These are phyloP conservation scores for Diorhabda carinulata DNA, from an alignment of 1,140 invertebrate species.

Conservation along the genomic window DNA sequence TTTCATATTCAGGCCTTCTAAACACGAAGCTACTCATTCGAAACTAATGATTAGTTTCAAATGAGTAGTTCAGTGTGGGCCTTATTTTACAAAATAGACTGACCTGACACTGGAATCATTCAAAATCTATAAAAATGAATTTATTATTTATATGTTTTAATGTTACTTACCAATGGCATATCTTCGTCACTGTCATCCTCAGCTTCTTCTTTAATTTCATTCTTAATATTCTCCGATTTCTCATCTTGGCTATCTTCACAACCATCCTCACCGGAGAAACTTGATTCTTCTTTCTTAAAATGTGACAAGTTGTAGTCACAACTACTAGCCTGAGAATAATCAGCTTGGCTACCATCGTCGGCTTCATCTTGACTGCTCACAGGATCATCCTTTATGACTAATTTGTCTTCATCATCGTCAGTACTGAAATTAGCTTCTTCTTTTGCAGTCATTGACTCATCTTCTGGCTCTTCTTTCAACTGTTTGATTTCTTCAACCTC, in stretches of 20 bases:
- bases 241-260: conserved; percentile 44
- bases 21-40: too few species aligned
- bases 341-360: conserved; percentile 30
- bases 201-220: conserved; percentile 50
- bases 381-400: conserved; percentile 43
- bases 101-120: too few species aligned
- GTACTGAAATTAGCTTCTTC: conserved; percentile 25
- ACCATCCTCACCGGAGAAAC: conserved; percentile 44
- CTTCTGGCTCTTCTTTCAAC: neutral
- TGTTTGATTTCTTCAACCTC: neutral
- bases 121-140: too few species aligned
- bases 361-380: conserved; percentile 36
- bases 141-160: too few species aligned
- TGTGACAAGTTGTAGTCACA: conserved; percentile 64
- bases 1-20: too few species aligned
- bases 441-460: neutral
- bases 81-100: too few species aligned
- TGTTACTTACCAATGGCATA: conserved; percentile 63
- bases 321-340: conserved; percentile 57
- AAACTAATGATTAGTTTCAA: too few species aligned
- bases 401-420: conserved; percentile 43
- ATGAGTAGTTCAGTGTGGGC: too few species aligned
- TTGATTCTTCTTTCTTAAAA: conserved; percentile 54
- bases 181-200: conserved; percentile 69
- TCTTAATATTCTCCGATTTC: conserved; percentile 50